Evolutionary conservation across 2,888 invertebrate genomes (phyloP).

Genomic region (Phengaris alcon): DNA sequence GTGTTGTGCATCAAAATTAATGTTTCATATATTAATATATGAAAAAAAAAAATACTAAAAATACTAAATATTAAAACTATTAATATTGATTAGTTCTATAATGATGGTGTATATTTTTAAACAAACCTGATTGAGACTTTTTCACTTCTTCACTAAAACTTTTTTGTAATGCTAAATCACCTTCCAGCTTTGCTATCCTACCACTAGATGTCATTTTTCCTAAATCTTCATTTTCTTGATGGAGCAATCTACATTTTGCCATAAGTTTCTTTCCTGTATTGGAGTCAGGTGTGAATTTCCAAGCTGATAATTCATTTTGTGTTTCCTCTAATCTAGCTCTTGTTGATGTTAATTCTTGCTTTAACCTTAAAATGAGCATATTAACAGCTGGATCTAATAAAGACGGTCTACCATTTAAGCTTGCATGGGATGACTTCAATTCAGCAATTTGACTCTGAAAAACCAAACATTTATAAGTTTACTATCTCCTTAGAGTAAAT

Average conservation of each 20-base stretch:
- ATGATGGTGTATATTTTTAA: neutral
- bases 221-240: constrained; percentile 98
- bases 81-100: too few relatives aligned
- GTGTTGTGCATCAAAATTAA: too few relatives aligned
- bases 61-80: too few relatives aligned
- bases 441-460: constrained; percentile 94
- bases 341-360: constrained; percentile 92
- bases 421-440: constrained; percentile 92
- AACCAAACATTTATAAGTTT: constrained; percentile 9
- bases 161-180: constrained; percentile 95
- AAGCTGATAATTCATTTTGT: constrained; percentile 97
- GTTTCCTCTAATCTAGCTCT: constrained; percentile 96
- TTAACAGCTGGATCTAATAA: constrained; percentile 97
- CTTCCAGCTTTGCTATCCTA: constrained; percentile 95
- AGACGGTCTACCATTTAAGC: constrained; percentile 84
- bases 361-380: constrained; percentile 92
- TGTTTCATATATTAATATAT: too few relatives aligned
- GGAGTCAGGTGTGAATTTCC: constrained; percentile 99
- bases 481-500: neutral
- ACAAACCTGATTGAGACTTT: constrained; percentile 93
- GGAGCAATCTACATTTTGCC: constrained; percentile 96
- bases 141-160: constrained; percentile 98
- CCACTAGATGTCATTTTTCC: constrained; percentile 97
- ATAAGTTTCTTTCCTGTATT: constrained; percentile 98
- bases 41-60: too few relatives aligned